Conservation (phyloP, 2,888 invertebrate genomes). For the Ceramica pisi region DNA sequence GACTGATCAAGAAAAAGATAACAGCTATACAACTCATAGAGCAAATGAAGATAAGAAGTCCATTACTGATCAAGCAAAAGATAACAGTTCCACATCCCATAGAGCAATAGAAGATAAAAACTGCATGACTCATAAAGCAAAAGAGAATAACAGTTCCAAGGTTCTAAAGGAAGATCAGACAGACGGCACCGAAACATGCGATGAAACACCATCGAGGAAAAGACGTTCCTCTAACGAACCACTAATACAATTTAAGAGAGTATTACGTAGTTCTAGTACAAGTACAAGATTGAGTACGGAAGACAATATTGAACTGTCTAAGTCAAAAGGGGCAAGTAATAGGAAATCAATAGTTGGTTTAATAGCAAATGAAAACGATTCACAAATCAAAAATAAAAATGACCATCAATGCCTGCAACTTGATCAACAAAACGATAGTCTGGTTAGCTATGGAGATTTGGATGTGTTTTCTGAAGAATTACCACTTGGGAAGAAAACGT, state of each 20-base stretch:
- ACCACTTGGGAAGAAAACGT: slow-evolving; percentile 23
- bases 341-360: neutral
- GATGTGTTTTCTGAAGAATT: slow-evolving; percentile 66
- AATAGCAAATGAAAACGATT: slow-evolving; percentile 9
- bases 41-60: slow-evolving; percentile 13
- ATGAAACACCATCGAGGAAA: slow-evolving; percentile 55
- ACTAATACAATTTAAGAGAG: slow-evolving; percentile 61
- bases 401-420: neutral
- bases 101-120: neutral
- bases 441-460: slow-evolving; percentile 70
- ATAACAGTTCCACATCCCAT: neutral
- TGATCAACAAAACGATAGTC: slow-evolving; percentile 16
- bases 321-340: slow-evolving; percentile 16
- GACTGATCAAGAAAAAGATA: neutral
- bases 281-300: slow-evolving; percentile 32
- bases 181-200: slow-evolving; percentile 10
- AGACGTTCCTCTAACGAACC: slow-evolving; percentile 62
- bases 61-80: neutral
- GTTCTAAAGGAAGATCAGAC: neutral
- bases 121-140: neutral
- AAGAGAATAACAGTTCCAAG: neutral
- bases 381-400: slow-evolving; percentile 7
- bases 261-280: slow-evolving; percentile 72
- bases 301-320: slow-evolving; percentile 25
- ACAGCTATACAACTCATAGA: neutral